These are phyloP conservation scores for Drosophila burlai DNA, from an alignment of 1,140 invertebrate genomes.

Conservation along the genomic window DNA sequence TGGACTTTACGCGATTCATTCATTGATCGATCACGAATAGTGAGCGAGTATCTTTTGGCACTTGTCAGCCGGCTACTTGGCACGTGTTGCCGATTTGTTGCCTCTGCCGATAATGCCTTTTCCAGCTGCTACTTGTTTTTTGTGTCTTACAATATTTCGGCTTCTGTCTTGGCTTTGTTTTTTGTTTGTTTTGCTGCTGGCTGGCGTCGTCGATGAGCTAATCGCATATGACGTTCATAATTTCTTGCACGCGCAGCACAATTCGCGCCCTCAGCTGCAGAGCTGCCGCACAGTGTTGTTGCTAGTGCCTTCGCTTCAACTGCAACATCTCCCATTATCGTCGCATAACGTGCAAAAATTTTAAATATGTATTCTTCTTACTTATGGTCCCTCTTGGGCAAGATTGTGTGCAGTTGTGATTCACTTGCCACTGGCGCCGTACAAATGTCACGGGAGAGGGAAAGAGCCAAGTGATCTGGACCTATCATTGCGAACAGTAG, in stretches of 20 bases:
- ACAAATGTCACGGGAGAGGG: neutral
- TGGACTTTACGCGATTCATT: slow-evolving; percentile 68
- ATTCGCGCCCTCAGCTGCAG: slow-evolving; percentile 62
- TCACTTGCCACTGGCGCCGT: slow-evolving; percentile 29
- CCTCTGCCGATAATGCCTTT: slow-evolving; percentile 39
- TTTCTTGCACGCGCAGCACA: slow-evolving; percentile 77
- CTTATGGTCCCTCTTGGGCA: slow-evolving; percentile 19
- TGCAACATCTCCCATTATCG: slow-evolving; percentile 45
- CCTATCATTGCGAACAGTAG: neutral
- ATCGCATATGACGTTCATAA: slow-evolving; percentile 67
- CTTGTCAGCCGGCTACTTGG: slow-evolving; percentile 61
- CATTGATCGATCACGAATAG: slow-evolving; percentile 79
- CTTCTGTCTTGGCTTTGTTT: slow-evolving; percentile 38
- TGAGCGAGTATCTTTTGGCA: slow-evolving; percentile 67
- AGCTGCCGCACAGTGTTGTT: slow-evolving; percentile 24
- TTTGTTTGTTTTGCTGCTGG: slow-evolving; percentile 25
- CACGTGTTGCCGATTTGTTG: slow-evolving; percentile 74
- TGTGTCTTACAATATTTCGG: slow-evolving; percentile 53
- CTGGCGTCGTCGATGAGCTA: slow-evolving; percentile 77
- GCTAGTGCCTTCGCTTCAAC: slow-evolving; percentile 21
- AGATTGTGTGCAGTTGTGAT: slow-evolving; percentile 26
- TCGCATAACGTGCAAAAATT: slow-evolving; percentile 63
- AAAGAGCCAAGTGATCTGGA: neutral
- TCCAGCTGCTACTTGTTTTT: slow-evolving; percentile 24
- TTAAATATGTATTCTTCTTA: slow-evolving; percentile 42